Base-by-base conservation (phyloP, 2,797 vertebrate species). In the Thunnus albacares region DNA sequence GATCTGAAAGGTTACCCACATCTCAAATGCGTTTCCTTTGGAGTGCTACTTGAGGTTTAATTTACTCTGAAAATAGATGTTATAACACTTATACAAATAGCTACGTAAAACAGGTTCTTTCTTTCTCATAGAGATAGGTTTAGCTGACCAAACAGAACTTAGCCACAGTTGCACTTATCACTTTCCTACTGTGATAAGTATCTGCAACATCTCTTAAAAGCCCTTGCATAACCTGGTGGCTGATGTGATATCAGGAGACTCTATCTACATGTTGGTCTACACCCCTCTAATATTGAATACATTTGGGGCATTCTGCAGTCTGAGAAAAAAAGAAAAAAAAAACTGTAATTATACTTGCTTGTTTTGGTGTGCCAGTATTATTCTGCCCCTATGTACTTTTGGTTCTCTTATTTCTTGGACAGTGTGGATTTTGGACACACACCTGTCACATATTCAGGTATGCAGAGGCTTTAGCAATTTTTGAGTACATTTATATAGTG, bases 161-260 rank as follows among this genome's bases (percentile, higher is more conserved):
- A 9, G 61, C 67, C 7, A 1, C 59, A 52, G 43, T 38, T 35
- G 22, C 60, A 65, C 80, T 58, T 38, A 71, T 51, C 38, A 35
- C 68, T 55, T 63, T 63, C 81, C 47, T 49, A 5, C 58, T 71
- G 64, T 51, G 71, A 68, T 81, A 79, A 67, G 18, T 52, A 78
- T 75, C 77, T 80, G 57, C 24, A 69, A 47, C 64, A 30, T 15
- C 11, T 57, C 51, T 73, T 30, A 7, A 28, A 63, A 52, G 10
- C 26, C n/a, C 9, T 49, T 52, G 43, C 9, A 28, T 72, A 66
- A 79, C 24, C 14, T 30, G 12, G 41, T 64, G 53, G 20, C 55
- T 63, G 33, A 5, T 55, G 45, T 10, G 4, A 30, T 72, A 28
- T 76, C 63, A 60, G 18, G 24, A n/a, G 47, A 59, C 70, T 60